Percentiles rank a stretch among this genome's conserved stretches.
These are phyloP conservation scores for Macrophya alboannulata DNA, from an alignment of 2,888 invertebrate species.

Conservation along the genomic window DNA sequence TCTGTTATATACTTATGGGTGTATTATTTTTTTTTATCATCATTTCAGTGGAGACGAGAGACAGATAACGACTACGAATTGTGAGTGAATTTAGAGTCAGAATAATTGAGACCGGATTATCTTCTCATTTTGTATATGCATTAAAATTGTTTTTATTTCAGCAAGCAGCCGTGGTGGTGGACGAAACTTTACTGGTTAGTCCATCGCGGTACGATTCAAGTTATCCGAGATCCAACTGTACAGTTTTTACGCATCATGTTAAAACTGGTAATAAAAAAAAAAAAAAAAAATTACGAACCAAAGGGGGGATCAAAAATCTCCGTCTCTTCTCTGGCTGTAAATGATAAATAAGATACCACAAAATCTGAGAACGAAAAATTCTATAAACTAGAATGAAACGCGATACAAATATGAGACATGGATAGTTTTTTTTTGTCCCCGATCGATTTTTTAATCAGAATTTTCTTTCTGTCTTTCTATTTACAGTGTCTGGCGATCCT, in stretches of 20 bases:
- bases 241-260: conserved; percentile 90
- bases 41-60: conserved; percentile 64
- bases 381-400: not conserved
- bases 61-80: conserved; percentile 61
- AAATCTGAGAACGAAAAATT: not conserved
- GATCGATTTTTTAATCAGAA: not conserved
- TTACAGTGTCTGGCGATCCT: conserved; percentile 85
- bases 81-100: too few species aligned
- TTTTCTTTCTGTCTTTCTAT: conserved; percentile 71
- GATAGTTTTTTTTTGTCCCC: not conserved
- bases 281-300: not conserved
- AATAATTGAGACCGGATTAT: not conserved
- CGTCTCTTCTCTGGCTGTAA: not conserved
- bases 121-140: not conserved
- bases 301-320: not conserved
- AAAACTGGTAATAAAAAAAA: conserved; percentile 86
- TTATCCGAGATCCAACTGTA: conserved; percentile 90
- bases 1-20: not conserved
- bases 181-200: conserved; percentile 89
- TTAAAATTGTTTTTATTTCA: conserved; percentile 66
- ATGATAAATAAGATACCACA: not conserved
- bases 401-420: not conserved
- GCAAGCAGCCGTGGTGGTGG: conserved; percentile 86
- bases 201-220: conserved; percentile 88
- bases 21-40: not conserved